These are phyloP conservation scores for Hylaeus anthracinus DNA, from an alignment of 1,140 invertebrate genomes.

Conservation along the genomic window DNA sequence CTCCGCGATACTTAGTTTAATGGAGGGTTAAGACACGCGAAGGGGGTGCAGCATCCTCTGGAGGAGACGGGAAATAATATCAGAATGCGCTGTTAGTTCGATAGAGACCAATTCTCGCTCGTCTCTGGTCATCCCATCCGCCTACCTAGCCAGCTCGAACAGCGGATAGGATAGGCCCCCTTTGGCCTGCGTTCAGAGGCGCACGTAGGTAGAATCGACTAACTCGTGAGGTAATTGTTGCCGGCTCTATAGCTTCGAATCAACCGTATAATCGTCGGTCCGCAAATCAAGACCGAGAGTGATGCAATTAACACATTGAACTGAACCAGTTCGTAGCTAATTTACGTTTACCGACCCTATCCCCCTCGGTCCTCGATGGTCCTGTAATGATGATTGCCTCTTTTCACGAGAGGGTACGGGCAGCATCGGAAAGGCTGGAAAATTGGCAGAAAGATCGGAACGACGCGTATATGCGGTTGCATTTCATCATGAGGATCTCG, in stretches of 20 bases:
- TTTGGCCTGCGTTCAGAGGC: neutral
- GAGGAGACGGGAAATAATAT: conserved; percentile 52
- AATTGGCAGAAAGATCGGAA: neutral
- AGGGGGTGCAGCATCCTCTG: neutral
- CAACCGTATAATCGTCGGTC: conserved; percentile 58
- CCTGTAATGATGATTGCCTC: conserved; percentile 15
- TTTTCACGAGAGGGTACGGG: neutral
- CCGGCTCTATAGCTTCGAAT: conserved; percentile 47
- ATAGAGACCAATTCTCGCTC: conserved; percentile 22
- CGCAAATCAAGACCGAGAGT: conserved; percentile 58
- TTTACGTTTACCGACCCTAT: conserved; percentile 48
- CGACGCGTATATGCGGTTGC: too few relatives aligned
- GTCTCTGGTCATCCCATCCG: neutral
- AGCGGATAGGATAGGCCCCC: neutral
- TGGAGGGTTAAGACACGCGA: conserved; percentile 59
- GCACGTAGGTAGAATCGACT: conserved; percentile 5
- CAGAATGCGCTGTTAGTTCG: conserved; percentile 28
- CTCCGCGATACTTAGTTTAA: conserved; percentile 49
- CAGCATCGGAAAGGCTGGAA: neutral
- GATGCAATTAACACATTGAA: conserved; percentile 65
- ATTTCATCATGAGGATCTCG: too few relatives aligned
- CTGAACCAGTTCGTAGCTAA: conserved; percentile 57
- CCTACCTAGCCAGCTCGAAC: neutral
- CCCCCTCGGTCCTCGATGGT: neutral
- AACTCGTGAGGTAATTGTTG: conserved; percentile 54